Evolutionary conservation across 2,797 vertebrate genomes (phyloP).

Genomic region (Vipera latastei): DNA sequence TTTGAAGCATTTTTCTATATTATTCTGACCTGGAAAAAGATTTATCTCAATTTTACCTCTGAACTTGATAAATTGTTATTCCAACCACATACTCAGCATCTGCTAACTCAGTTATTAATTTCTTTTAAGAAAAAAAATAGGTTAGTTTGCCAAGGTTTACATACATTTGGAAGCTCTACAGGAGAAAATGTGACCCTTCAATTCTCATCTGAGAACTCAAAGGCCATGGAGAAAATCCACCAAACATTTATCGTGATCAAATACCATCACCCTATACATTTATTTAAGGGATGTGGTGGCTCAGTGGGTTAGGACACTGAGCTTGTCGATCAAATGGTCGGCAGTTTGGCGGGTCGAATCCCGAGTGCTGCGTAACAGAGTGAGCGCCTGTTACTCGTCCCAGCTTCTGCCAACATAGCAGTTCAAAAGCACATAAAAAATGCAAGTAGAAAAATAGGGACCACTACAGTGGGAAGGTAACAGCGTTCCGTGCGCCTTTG

Average conservation of each 20-base stretch:
- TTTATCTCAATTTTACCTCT: constrained; percentile 10
- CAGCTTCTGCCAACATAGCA: no score
- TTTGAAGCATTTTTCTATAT: constrained; percentile 3
- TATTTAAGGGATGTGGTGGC: neutral
- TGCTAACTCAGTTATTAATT: constrained; percentile 14
- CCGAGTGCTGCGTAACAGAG: no score
- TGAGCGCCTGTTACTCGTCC: no score
- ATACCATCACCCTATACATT: neutral
- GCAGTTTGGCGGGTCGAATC: no score
- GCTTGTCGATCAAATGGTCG: no score
- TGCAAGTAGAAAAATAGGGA: no score
- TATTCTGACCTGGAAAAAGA: neutral
- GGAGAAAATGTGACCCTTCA: neutral
- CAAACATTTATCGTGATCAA: neutral
- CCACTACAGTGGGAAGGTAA: no score
- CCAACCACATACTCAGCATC: neutral
- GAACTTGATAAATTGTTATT: neutral
- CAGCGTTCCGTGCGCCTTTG: no score
- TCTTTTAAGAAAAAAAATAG: neutral
- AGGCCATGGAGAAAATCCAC: neutral
- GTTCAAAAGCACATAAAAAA: no score
- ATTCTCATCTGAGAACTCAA: neutral
- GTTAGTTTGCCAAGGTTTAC: constrained; percentile 9
- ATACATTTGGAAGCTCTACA: neutral
- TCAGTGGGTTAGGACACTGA: no score